phyloP scores from a whole-genome alignment of 2,888 invertebrate genomes.

The Melitaea athalia region DNA sequence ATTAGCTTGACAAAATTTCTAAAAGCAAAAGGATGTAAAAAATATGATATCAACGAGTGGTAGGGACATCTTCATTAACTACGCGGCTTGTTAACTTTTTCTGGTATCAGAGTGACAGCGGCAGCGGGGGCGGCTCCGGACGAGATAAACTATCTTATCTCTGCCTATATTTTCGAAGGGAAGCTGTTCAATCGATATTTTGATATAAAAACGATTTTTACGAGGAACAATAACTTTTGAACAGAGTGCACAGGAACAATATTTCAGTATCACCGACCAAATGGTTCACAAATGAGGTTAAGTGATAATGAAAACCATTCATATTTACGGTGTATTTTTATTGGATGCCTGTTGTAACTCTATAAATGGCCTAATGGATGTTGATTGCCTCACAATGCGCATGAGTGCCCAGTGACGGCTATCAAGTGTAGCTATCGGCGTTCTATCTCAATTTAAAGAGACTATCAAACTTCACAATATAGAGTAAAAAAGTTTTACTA shows the following conservation, averaged over 20 bases:
- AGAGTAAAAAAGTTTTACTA: neutral
- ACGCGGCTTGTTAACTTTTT: conserved; percentile 42
- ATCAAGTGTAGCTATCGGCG: conserved; percentile 40
- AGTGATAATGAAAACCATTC: conserved; percentile 39
- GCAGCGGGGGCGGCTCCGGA: conserved; percentile 51
- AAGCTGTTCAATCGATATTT: conserved; percentile 66
- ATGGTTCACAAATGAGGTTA: conserved; percentile 36
- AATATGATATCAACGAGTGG: conserved; percentile 40
- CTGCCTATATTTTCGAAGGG: conserved; percentile 57
- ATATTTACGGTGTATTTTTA: conserved; percentile 51
- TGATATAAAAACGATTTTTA: conserved; percentile 42
- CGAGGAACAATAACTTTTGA: neutral
- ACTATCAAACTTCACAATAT: neutral
- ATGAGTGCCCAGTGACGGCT: conserved; percentile 49
- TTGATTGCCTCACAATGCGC: conserved; percentile 76
- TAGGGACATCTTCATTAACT: conserved; percentile 48
- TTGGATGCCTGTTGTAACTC: conserved; percentile 61
- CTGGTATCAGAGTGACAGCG: conserved; percentile 50
- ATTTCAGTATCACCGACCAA: conserved; percentile 37
- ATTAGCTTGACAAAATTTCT: conserved; percentile 18
- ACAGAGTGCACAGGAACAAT: conserved; percentile 7
- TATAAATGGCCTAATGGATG: conserved; percentile 74
- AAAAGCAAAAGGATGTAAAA: conserved; percentile 27
- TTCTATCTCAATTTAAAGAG: conserved; percentile 32
- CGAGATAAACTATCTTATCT: conserved; percentile 74